These are phyloP conservation scores for Corythoichthys intestinalis DNA, from an alignment of 2,113 vertebrate species.

Conservation along the genomic window DNA sequence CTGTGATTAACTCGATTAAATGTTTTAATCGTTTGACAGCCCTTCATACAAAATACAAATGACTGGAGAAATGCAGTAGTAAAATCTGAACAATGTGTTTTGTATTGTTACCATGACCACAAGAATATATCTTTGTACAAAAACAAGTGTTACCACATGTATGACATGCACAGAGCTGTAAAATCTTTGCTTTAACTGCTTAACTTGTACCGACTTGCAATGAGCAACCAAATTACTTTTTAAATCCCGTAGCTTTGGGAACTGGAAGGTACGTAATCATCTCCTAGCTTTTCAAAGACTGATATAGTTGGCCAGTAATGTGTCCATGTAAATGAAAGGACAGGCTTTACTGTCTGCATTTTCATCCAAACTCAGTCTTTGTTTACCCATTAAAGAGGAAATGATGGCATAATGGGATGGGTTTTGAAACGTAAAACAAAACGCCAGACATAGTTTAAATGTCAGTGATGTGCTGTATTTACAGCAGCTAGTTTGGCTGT, in stretches of 20 bases:
- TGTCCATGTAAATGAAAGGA: background rate
- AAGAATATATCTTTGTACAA: too few species aligned
- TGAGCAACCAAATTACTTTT: too few species aligned
- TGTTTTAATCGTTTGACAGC: too few species aligned
- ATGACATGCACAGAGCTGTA: background rate
- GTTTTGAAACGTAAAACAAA: constrained; percentile 50
- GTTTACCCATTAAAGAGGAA: constrained; percentile 48
- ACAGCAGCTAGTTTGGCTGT: constrained; percentile 18
- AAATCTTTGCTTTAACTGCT: background rate
- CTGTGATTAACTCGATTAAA: too few species aligned
- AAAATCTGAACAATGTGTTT: too few species aligned
- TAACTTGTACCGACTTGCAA: background rate
- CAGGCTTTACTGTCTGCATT: background rate
- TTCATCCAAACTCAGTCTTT: constrained; percentile 39
- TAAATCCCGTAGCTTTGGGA: too few species aligned
- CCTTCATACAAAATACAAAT: too few species aligned
- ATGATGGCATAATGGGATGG: constrained; percentile 34
- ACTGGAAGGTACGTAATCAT: background rate
- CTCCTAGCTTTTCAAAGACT: too few species aligned
- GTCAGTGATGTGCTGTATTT: constrained; percentile 39
- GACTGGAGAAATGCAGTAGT: too few species aligned
- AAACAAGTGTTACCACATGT: background rate
- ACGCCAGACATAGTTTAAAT: constrained; percentile 33
- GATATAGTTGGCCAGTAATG: background rate
- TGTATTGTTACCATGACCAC: too few species aligned